phyloP scores from a whole-genome alignment of 2,113 vertebrate genomes.

The Mus spicilegus region DNA sequence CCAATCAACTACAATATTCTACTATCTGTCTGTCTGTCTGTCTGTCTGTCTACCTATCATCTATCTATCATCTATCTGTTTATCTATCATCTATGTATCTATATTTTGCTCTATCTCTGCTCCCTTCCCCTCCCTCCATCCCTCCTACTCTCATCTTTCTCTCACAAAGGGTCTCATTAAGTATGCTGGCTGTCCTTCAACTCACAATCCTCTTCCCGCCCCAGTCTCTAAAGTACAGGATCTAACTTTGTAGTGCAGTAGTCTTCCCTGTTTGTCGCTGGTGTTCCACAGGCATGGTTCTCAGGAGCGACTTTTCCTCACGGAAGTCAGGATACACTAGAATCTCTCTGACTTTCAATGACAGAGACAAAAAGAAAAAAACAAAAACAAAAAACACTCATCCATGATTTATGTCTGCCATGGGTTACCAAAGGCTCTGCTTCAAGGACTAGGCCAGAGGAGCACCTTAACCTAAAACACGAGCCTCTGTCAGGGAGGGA shows the following conservation, averaged over 20 bases:
- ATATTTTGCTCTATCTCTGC: not conserved
- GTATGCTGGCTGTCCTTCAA: not conserved
- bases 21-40: not conserved
- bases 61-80: not conserved
- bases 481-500: fast-evolving
- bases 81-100: not conserved
- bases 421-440: not conserved
- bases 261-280: not conserved
- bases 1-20: not conserved
- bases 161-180: not conserved
- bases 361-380: not conserved
- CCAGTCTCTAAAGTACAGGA: not conserved
- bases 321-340: not conserved
- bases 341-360: not conserved
- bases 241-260: not conserved
- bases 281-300: not conserved
- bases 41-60: not conserved
- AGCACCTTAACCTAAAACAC: not conserved
- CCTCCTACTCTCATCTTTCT: not conserved
- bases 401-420: not conserved
- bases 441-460: not conserved
- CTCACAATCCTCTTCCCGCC: not conserved
- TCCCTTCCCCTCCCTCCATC: not conserved
- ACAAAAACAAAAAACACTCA: not conserved
- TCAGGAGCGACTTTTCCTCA: not conserved